Evolutionary conservation across 1,140 invertebrate genomes (phyloP).

Genomic region (Trichogramma pretiosum): DNA sequence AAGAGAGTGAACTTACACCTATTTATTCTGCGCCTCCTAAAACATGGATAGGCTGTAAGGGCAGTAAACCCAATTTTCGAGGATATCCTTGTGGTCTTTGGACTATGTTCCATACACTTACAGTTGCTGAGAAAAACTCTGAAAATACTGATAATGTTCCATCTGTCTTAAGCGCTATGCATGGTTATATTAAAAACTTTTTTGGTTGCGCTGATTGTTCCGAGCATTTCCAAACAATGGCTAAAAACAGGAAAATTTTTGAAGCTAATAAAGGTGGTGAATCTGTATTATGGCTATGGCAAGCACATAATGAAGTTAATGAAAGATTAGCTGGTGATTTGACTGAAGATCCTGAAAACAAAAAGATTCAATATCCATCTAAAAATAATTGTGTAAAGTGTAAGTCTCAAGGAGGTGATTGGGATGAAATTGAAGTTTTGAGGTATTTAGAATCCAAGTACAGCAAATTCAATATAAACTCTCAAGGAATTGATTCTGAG

Average conservation of each 20-base stretch:
- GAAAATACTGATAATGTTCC: constrained; percentile 36
- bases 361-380: constrained; percentile 86
- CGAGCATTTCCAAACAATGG: constrained; percentile 79
- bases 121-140: constrained; percentile 62
- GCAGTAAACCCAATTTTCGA: constrained; percentile 60
- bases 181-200: constrained; percentile 84
- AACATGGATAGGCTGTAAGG: constrained; percentile 75
- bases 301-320: constrained; percentile 90
- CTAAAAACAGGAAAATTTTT: constrained; percentile 55
- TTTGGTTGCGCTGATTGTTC: constrained; percentile 90
- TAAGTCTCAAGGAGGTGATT: constrained; percentile 46
- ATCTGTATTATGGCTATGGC: constrained; percentile 88
- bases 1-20: constrained; percentile 45
- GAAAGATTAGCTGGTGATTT: constrained; percentile 71
- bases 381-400: constrained; percentile 62
- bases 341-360: constrained; percentile 84
- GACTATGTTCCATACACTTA: constrained; percentile 89
- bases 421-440: constrained; percentile 64
- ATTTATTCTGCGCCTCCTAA: constrained; percentile 52
- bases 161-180: constrained; percentile 71
- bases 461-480: constrained; percentile 47
- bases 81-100: constrained; percentile 96
- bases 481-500: constrained; percentile 32
- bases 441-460: constrained; percentile 71
- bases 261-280: constrained; percentile 63